phyloP scores from a whole-genome alignment of 2,888 invertebrate species.

The Conistra vaccinii region DNA sequence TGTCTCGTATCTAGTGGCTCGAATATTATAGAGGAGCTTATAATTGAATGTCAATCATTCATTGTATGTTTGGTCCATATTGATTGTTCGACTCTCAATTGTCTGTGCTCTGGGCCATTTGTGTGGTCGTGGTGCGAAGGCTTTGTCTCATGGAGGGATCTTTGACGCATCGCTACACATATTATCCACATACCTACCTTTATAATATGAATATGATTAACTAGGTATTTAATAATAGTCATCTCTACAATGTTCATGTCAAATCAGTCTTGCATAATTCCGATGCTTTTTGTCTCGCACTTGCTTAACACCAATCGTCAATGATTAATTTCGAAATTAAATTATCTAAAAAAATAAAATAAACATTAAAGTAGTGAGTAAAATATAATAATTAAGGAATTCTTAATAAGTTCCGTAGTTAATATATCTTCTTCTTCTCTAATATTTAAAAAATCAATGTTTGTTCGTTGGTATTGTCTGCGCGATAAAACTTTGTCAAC shows the following conservation, averaged over 20 bases:
- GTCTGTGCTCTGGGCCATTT: conserved; percentile 29
- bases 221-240: background rate
- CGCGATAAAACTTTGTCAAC: background rate
- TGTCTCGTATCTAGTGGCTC: background rate
- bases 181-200: background rate
- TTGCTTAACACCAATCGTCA: background rate
- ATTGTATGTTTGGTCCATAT: conserved; percentile 14
- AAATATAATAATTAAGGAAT: background rate
- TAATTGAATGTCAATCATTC: conserved; percentile 37
- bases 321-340: background rate
- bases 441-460: background rate
- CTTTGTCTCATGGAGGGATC: conserved; percentile 1
- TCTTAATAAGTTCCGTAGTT: too few species aligned
- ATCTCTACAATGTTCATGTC: background rate
- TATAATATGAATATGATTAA: background rate
- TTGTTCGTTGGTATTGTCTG: background rate
- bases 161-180: background rate
- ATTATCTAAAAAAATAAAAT: too few species aligned
- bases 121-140: background rate
- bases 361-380: background rate
- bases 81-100: conserved; percentile 15
- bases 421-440: too few species aligned
- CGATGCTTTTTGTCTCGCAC: background rate
- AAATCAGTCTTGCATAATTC: background rate
- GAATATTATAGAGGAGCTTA: background rate